phyloP scores from a whole-genome alignment of 2,888 invertebrate genomes.

The Orthonychiurus folsomi region DNA sequence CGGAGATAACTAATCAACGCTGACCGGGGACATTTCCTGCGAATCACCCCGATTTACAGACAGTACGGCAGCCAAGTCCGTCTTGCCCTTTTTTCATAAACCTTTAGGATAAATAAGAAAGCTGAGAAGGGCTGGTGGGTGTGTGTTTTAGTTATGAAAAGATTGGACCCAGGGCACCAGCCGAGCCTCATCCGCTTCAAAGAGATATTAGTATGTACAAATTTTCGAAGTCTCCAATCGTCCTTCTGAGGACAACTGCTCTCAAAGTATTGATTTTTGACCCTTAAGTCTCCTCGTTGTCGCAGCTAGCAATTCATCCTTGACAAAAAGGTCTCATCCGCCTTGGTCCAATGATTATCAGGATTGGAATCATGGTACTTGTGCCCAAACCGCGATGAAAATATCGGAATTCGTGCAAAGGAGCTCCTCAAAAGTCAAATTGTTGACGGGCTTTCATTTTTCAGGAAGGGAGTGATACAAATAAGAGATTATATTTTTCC shows the following conservation, averaged over 20 bases:
- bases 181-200: not conserved
- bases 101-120: not conserved
- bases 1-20: constrained; percentile 7
- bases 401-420: not conserved
- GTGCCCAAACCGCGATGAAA: not conserved
- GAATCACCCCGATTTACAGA: not conserved
- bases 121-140: no score
- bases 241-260: not conserved
- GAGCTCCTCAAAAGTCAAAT: not conserved
- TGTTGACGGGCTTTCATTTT: constrained; percentile 1
- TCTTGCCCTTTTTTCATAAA: not conserved
- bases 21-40: constrained; percentile 11
- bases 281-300: no score
- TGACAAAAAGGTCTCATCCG: not conserved
- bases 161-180: not conserved
- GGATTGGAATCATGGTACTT: not conserved
- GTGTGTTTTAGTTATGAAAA: no score
- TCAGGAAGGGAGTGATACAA: not conserved
- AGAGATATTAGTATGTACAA: not conserved
- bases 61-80: not conserved
- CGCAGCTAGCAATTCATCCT: not conserved
- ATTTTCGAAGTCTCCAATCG: no score
- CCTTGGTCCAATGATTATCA: not conserved
- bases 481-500: not conserved
- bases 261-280: no score